Conservation (phyloP, 2,113 vertebrate species). For the Brachyhypopomus occidentalis region DNA sequence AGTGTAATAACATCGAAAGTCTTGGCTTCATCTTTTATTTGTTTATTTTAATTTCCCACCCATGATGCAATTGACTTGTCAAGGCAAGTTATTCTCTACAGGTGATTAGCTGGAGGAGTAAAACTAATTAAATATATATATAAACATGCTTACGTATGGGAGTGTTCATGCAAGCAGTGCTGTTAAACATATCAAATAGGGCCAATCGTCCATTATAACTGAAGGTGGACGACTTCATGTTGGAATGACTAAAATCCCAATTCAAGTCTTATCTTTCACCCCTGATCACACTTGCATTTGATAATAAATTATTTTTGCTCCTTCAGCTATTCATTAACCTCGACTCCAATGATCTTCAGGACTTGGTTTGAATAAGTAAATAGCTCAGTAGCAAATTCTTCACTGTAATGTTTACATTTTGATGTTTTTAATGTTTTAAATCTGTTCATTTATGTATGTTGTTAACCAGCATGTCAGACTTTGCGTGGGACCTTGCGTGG, state of each 20-base stretch:
- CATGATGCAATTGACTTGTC: too few species aligned
- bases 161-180: conserved; percentile 18
- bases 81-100: too few species aligned
- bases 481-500: too few species aligned
- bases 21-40: too few species aligned
- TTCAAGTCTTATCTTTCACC: not conserved
- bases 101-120: too few species aligned
- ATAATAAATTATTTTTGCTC: not conserved
- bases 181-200: conserved; percentile 48
- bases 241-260: not conserved
- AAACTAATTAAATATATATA: too few species aligned
- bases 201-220: conserved; percentile 34
- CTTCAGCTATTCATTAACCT: not conserved
- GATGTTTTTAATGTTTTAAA: too few species aligned
- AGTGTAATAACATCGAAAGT: too few species aligned
- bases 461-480: not conserved
- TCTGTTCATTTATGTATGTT: not conserved
- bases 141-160: not conserved
- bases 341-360: not conserved
- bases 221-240: not conserved
- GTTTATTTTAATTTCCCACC: too few species aligned
- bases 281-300: not conserved
- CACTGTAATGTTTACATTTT: not conserved
- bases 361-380: not conserved
- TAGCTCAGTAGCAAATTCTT: not conserved